Evolutionary conservation across 2,797 vertebrate genomes (phyloP).

Genomic region (Pristis pectinata): DNA sequence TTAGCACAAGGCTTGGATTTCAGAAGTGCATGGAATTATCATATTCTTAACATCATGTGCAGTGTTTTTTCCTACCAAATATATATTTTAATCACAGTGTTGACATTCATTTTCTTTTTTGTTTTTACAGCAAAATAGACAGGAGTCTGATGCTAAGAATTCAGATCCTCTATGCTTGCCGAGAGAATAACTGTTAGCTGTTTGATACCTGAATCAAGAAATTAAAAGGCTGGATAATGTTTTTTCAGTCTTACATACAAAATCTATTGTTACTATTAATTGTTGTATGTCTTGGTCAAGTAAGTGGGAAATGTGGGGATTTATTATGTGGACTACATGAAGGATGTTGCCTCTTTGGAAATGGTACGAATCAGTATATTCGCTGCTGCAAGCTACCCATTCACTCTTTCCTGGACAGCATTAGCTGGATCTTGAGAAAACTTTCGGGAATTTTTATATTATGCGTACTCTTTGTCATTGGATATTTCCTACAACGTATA

Average conservation of each 20-base stretch:
- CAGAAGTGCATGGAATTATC: not conserved
- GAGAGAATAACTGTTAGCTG: not conserved
- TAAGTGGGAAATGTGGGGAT: constrained; percentile 67
- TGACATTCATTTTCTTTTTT: not conserved
- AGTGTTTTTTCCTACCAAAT: not conserved
- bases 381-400: constrained; percentile 75
- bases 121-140: constrained; percentile 25
- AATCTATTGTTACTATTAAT: constrained; percentile 26
- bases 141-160: constrained; percentile 18
- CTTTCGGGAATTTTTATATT: constrained; percentile 86
- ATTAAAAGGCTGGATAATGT: not conserved
- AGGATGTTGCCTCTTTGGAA: constrained; percentile 72
- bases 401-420: constrained; percentile 77
- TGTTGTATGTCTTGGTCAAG: constrained; percentile 49
- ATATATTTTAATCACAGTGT: not conserved
- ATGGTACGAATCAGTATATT: constrained; percentile 52
- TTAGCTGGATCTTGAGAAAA: constrained; percentile 82
- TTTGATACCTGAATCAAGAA: constrained; percentile 23
- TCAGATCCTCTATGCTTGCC: not conserved
- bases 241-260: not conserved
- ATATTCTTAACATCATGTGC: not conserved
- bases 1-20: constrained; percentile 14
- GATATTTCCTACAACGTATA: constrained; percentile 85
- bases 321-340: constrained; percentile 70
- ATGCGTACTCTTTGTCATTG: constrained; percentile 81